Evolutionary conservation across 2,797 vertebrate species (phyloP).

Genomic region (Lithobates pipiens): DNA sequence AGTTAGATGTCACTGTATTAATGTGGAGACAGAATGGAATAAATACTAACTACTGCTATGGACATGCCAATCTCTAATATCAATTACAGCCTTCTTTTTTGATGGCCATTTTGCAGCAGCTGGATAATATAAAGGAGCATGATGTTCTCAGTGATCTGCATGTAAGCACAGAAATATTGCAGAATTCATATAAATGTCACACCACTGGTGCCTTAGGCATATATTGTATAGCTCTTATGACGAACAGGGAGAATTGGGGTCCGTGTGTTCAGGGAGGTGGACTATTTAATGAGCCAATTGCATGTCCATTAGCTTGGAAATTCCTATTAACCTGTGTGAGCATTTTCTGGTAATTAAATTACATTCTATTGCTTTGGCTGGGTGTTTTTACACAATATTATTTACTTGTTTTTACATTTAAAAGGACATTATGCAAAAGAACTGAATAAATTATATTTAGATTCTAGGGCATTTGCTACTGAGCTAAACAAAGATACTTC

Average conservation of each 20-base stretch:
- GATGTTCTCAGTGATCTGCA: neutral
- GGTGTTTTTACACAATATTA: constrained; percentile 29
- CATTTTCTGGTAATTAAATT: constrained; percentile 37
- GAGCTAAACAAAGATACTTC: neutral
- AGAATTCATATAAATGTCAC: neutral
- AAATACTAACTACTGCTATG: no score
- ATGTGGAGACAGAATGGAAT: no score
- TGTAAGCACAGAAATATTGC: neutral
- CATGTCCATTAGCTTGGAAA: constrained; percentile 49
- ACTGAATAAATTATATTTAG: constrained; percentile 8
- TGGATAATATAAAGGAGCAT: neutral
- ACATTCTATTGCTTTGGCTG: constrained; percentile 31
- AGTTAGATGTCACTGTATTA: no score
- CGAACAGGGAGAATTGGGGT: constrained; percentile 11
- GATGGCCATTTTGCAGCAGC: neutral
- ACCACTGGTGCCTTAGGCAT: neutral
- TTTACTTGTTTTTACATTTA: constrained; percentile 34
- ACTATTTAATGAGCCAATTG: constrained; percentile 49
- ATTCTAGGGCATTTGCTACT: constrained; percentile 11
- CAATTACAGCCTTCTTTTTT: no score
- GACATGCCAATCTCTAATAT: no score
- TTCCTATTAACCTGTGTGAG: constrained; percentile 51
- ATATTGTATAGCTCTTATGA: constrained; percentile 7
- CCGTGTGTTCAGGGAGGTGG: neutral
- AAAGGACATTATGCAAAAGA: constrained; percentile 19